Base-by-base conservation (phyloP, 2,113 vertebrate genomes). In the Azemiops feae region DNA sequence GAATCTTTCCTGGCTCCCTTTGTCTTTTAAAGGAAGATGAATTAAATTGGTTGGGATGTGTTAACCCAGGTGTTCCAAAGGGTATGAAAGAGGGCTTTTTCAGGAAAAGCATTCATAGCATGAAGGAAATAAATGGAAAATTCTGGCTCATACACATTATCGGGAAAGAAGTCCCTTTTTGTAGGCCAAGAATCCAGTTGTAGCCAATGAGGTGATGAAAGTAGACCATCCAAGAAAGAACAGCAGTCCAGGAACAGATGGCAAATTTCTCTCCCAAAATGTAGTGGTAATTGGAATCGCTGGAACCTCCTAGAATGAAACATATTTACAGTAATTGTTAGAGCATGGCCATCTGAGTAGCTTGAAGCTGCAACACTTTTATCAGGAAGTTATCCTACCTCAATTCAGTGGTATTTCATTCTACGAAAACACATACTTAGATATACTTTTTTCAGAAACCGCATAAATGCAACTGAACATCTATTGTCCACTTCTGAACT, bases 221-320 rank as follows among this genome's bases (percentile, higher is more conserved):
- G 97, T 16, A 3, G 98, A 97, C 91, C 97, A 90, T 18, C 98
- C 98, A 91, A 98, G 9, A 47, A 99, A 95, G 96, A 97, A 98
- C 89, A 99, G 86, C 74, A 99, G 95, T 34, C 99, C 99, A 0
- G 96, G 90, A 0, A 98, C 98, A 0, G 99, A 99, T 0, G 99
- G 99, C 93, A 99, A 91, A 92, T 99, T 98, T 93, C 98, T 98
- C 95, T 99, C 98, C 98, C 98, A 98, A 97, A 99, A 99, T 57
- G 95, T 98, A 92, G 96, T 98, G 90, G 93, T 90, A 91, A 99
- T 98, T 0, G 98, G 98, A 2, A 12, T 54, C 0, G 98, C 96
- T 50, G 98, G 98, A 30, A 99, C 97, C 12, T 99, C 99, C 99
- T 99, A 95, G 8, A 89, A 90, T 55, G 96, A 96, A 95, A 57